phyloP scores from a whole-genome alignment of 2,888 invertebrate genomes.

The Melieria picta region DNA sequence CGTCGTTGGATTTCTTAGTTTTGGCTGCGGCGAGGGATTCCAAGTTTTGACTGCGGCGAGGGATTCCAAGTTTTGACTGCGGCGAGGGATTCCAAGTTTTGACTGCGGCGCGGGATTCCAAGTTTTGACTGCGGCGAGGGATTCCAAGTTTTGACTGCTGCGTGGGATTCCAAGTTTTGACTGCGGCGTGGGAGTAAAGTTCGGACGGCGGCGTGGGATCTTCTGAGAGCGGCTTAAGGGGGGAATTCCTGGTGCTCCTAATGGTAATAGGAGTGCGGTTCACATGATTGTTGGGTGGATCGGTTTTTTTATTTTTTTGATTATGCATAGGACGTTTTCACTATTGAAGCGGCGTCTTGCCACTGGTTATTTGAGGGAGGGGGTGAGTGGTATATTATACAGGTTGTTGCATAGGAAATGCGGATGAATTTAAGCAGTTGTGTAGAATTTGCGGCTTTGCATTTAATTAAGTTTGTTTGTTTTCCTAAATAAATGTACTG shows the following conservation, averaged over 20 bases:
- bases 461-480: conserved; percentile 8
- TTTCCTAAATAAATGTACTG: conserved; percentile 28
- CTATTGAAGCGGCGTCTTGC: no score
- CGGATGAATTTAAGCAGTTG: conserved; percentile 5
- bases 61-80: conserved; percentile 43
- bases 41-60: conserved; percentile 48
- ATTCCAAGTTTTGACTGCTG: conserved; percentile 43
- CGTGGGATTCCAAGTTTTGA: conserved; percentile 48
- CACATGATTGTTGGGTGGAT: no score
- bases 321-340: no score
- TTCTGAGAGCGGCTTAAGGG: neutral
- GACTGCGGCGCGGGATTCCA: conserved; percentile 45
- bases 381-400: no score
- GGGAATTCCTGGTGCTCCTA: no score
- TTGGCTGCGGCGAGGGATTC: conserved; percentile 49
- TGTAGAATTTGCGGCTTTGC: conserved; percentile 28
- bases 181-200: conserved; percentile 40
- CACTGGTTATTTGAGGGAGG: no score
- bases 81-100: conserved; percentile 38
- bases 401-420: no score
- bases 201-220: conserved; percentile 14
- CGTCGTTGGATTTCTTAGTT: conserved; percentile 10
- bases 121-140: conserved; percentile 44
- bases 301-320: no score
- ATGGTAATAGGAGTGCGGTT: no score